Conservation (phyloP, 1,140 invertebrate genomes). For the Drosophila nikananu region DNA sequence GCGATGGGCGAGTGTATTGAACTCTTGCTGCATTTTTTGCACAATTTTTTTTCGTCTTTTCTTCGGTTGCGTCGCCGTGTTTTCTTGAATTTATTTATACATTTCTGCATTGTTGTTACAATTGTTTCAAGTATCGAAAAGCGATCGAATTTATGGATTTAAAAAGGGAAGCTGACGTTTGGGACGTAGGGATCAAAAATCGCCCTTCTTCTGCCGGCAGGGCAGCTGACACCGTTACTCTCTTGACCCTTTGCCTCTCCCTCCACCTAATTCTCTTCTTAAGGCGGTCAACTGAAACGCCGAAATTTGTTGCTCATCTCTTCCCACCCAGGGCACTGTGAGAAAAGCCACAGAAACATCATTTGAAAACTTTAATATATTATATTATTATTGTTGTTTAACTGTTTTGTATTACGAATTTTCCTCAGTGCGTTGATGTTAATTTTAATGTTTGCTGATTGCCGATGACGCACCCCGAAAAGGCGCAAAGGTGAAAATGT, state of each 20-base stretch:
- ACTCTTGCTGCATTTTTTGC: constrained; percentile 80
- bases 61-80: constrained; percentile 35
- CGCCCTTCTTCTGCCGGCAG: constrained; percentile 5
- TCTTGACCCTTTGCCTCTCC: constrained; percentile 12
- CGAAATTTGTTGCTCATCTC: constrained; percentile 24
- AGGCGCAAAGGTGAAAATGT: constrained; percentile 22
- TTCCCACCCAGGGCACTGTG: constrained; percentile 4
- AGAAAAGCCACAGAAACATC: background rate
- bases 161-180: constrained; percentile 8
- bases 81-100: constrained; percentile 30
- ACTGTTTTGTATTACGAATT: background rate
- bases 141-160: constrained; percentile 12
- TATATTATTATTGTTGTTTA: too few relatives aligned
- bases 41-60: constrained; percentile 59
- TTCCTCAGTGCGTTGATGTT: constrained; percentile 20
- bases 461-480: constrained; percentile 57
- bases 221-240: constrained; percentile 49
- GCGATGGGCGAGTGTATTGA: constrained; percentile 68
- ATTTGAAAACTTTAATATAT: background rate
- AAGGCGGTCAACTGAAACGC: constrained; percentile 75
- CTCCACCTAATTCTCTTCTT: constrained; percentile 11
- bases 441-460: constrained; percentile 40
- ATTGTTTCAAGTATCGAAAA: constrained; percentile 37
- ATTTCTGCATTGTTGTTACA: constrained; percentile 51
- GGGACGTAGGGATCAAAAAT: background rate